phyloP scores from a whole-genome alignment of 1,140 invertebrate genomes.

The Drosophila hydei region DNA sequence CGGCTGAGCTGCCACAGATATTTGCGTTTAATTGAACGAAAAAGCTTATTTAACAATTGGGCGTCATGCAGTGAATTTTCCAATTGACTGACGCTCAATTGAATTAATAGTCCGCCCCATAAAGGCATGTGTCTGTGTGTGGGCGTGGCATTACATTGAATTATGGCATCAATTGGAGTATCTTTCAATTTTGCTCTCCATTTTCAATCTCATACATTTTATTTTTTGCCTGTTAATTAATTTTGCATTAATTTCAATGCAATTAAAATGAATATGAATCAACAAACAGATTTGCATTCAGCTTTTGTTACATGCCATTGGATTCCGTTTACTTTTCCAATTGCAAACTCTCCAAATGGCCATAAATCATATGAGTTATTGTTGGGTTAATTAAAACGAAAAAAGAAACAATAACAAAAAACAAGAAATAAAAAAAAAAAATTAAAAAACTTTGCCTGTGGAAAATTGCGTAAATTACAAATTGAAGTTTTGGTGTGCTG shows the following conservation, averaged over 20 bases:
- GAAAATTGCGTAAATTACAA: slow-evolving; percentile 59
- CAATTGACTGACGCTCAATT: slow-evolving; percentile 40
- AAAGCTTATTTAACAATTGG: slow-evolving; percentile 36
- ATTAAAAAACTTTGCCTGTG: slow-evolving; percentile 2
- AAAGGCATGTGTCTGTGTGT: not conserved
- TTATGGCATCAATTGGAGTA: slow-evolving; percentile 13
- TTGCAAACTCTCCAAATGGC: slow-evolving; percentile 21
- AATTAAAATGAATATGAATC: slow-evolving; percentile 36
- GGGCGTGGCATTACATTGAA: slow-evolving; percentile 33
- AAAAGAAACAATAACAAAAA: too few species aligned
- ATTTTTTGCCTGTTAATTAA: slow-evolving; percentile 33
- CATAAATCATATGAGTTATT: slow-evolving; percentile 45
- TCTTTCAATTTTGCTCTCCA: not conserved
- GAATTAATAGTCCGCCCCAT: slow-evolving; percentile 30
- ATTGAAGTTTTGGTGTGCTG: slow-evolving; percentile 57
- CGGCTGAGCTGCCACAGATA: not conserved
- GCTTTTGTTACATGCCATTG: not conserved
- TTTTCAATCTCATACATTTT: not conserved
- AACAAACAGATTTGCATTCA: slow-evolving; percentile 35
- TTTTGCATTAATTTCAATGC: slow-evolving; percentile 45
- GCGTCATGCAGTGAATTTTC: slow-evolving; percentile 17
- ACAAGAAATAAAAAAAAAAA: slow-evolving; percentile 8
- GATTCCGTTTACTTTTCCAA: slow-evolving; percentile 18
- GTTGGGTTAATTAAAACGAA: slow-evolving; percentile 38
- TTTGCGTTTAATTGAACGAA: slow-evolving; percentile 5